These are phyloP conservation scores for Melanaphis sacchari DNA, from an alignment of 1,140 invertebrate genomes.

Conservation along the genomic window DNA sequence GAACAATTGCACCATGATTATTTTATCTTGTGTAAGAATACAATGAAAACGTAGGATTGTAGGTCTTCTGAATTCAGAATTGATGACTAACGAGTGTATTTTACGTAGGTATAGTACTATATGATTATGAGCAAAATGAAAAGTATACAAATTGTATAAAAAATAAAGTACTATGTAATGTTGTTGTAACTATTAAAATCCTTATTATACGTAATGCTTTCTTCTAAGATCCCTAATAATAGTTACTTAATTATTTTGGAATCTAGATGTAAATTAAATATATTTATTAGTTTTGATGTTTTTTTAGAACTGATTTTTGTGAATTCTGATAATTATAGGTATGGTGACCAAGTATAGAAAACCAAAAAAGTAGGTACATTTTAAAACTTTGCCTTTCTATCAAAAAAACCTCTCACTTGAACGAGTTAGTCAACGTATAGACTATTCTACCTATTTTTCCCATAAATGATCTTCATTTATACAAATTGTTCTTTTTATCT, in stretches of 20 bases:
- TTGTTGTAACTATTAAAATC: neutral
- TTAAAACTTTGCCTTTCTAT: too few species aligned
- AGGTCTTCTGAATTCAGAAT: slow-evolving; percentile 53
- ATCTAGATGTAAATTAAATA: neutral
- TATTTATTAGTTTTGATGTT: neutral
- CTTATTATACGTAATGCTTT: neutral
- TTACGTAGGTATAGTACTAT: slow-evolving; percentile 26
- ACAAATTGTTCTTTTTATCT: too few species aligned
- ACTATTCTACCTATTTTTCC: too few species aligned
- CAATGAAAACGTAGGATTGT: slow-evolving; percentile 55
- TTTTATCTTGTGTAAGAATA: slow-evolving; percentile 46
- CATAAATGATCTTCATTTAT: too few species aligned
- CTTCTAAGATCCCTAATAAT: neutral
- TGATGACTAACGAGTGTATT: slow-evolving; percentile 50
- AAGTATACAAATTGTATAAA: neutral
- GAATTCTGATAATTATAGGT: neutral
- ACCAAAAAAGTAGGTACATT: too few species aligned
- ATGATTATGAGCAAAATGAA: slow-evolving; percentile 4
- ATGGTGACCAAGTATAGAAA: too few species aligned
- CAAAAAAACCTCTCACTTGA: too few species aligned
- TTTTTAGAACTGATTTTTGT: neutral
- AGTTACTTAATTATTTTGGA: neutral
- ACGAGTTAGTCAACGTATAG: too few species aligned
- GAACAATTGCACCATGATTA: slow-evolving; percentile 41
- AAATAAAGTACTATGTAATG: neutral